Base-by-base conservation (phyloP, 2,113 vertebrate genomes). In the Porphyrio hochstetteri region DNA sequence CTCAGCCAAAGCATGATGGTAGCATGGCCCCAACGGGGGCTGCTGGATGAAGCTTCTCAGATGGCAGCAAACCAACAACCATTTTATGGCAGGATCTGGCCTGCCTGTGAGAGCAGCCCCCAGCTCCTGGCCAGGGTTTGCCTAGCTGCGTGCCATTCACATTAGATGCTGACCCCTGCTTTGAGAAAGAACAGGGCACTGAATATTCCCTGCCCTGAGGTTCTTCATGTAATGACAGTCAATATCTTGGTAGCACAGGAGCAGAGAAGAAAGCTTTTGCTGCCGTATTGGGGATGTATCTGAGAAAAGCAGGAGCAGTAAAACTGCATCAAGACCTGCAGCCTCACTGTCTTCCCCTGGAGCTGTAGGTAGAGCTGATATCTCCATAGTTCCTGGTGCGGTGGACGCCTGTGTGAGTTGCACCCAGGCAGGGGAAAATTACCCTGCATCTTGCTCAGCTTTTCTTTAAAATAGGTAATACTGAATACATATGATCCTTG, bases 241-340 rank as follows among this genome's bases (percentile, higher is more conserved):
- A 16, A 4, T 21, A 53, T 35, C 70, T 53, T 10, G 2, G 15
- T 6, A 38, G 48, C 0, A 0, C 52, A 48, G 48, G 79, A 13
- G 61, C 14, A 36, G 13, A 63, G 57, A 53, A n/a, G 42, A 74
- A 81, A 17, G 2, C 13, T 42, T 56, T 57, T 0, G 2, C 76
- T 72, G 52, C 3, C 0, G 15, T 16, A 2, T 0, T 40, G 38
- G 31, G 20, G 10, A 31, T 52, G 21, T n/a, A 38, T 23, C 76
- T 36, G 59, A 74, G 67, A 16, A 60, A 55, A 84, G 36, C 0
- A 42, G 33, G 17, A 59, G 31, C 40, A 53, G 25, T 63, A 78
- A n/a, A 91, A 11, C 19, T 64, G 9, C 31, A 1, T 60, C 16
- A 33, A 60, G 35, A 63, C 7, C 18, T 24, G 2, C 21, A 74